Evolutionary conservation across 2,113 vertebrate genomes (phyloP).

Genomic region (Eidolon helvum): DNA sequence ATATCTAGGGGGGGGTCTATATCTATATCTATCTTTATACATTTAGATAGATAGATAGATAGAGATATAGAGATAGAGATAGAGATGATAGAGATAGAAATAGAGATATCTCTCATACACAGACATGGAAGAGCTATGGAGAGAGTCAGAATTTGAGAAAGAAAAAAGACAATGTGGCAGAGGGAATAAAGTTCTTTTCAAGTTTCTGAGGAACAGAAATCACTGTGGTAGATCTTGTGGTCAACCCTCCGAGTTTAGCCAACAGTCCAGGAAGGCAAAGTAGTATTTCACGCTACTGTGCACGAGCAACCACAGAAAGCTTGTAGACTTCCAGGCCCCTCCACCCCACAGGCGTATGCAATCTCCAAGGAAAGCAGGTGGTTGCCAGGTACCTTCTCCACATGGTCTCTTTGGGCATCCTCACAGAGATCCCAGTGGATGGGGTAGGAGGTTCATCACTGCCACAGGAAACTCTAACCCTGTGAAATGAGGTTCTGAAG

Average conservation of each 20-base stretch:
- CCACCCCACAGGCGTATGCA: too few relatives aligned
- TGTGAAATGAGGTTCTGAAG: background rate
- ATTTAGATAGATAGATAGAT: too few relatives aligned
- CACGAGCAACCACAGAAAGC: background rate
- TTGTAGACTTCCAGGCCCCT: background rate
- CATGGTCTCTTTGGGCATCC: background rate
- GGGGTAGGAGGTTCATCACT: background rate
- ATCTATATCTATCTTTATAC: too few relatives aligned
- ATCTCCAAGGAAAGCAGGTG: fast-evolving
- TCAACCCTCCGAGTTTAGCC: background rate
- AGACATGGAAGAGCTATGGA: background rate
- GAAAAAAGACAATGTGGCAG: background rate
- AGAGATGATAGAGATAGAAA: too few relatives aligned
- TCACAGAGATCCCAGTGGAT: fast-evolving
- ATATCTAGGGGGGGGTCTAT: too few relatives aligned
- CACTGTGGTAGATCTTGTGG: too few relatives aligned
- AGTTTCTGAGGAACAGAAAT: background rate
- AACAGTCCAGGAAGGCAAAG: background rate
- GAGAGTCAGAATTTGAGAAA: background rate
- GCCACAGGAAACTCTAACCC: background rate
- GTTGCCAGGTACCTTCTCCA: background rate
- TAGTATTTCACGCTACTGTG: too few relatives aligned
- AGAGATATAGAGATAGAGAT: too few relatives aligned
- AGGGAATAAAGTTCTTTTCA: background rate
- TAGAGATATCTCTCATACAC: background rate